These are phyloP conservation scores for Xestia sexstrigata DNA, from an alignment of 2,888 invertebrate genomes.

Conservation along the genomic window DNA sequence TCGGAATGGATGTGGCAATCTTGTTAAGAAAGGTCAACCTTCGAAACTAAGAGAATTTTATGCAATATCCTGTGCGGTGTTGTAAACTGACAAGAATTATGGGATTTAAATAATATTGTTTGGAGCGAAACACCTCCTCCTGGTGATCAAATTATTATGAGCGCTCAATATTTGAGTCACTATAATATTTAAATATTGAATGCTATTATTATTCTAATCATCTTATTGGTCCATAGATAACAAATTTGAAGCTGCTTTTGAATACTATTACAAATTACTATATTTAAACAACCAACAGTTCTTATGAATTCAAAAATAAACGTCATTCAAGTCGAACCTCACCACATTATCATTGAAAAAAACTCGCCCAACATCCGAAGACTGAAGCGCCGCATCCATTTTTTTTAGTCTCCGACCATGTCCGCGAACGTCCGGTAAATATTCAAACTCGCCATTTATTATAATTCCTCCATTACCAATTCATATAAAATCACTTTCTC, in stretches of 20 bases:
- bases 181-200: neutral
- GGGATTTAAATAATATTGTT: neutral
- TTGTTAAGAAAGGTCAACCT: constrained; percentile 46
- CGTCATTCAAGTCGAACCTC: neutral
- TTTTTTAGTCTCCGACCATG: neutral
- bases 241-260: neutral
- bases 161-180: neutral
- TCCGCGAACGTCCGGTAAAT: constrained; percentile 26
- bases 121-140: neutral
- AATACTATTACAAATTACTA: too few relatives aligned
- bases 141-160: neutral
- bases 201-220: neutral
- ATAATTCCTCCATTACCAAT: constrained; percentile 62
- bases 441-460: constrained; percentile 55
- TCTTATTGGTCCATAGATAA: neutral
- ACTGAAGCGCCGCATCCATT: constrained; percentile 41
- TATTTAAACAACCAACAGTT: neutral
- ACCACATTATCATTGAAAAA: neutral
- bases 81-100: neutral
- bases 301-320: neutral
- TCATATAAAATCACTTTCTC: constrained; percentile 71
- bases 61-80: constrained; percentile 44
- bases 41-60: constrained; percentile 17
- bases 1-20: constrained; percentile 53
- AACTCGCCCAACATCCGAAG: neutral